phyloP scores from a whole-genome alignment of 2,888 invertebrate genomes.

The Onthophagus sagittarius region DNA sequence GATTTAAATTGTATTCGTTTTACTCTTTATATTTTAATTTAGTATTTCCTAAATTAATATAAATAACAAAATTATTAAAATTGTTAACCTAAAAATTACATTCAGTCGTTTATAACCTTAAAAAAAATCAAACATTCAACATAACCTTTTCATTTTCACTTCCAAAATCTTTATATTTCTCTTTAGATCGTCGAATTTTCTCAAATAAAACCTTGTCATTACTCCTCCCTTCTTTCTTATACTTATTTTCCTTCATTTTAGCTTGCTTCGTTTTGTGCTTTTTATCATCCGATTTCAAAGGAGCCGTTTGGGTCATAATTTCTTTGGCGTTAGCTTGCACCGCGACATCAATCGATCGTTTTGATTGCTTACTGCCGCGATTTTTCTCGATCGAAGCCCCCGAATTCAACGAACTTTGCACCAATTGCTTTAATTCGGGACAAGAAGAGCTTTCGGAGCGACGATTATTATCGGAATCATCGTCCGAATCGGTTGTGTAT shows the following conservation, averaged over 20 bases:
- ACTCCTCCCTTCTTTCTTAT: slow-evolving; percentile 21
- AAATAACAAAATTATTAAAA: neutral
- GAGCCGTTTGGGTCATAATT: slow-evolving; percentile 49
- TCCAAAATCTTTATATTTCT: slow-evolving; percentile 36
- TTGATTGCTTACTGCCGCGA: slow-evolving; percentile 49
- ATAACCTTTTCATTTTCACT: slow-evolving; percentile 33
- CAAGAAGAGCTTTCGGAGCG: slow-evolving; percentile 46
- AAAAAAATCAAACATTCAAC: slow-evolving; percentile 12
- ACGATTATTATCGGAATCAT: slow-evolving; percentile 32
- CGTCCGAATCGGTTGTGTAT: slow-evolving; percentile 17
- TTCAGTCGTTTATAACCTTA: neutral
- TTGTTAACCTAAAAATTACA: neutral
- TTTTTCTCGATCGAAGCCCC: slow-evolving; percentile 48
- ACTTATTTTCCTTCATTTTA: slow-evolving; percentile 39
- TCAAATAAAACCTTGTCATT: slow-evolving; percentile 27
- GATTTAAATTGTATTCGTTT: neutral
- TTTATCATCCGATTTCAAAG: slow-evolving; percentile 17
- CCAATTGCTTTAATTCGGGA: slow-evolving; percentile 49
- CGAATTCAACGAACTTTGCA: slow-evolving; percentile 49
- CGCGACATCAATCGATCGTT: slow-evolving; percentile 56
- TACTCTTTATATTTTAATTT: neutral
- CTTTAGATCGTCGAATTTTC: slow-evolving; percentile 34
- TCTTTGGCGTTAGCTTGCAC: slow-evolving; percentile 58
- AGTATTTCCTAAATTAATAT: neutral
- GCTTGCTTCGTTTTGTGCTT: slow-evolving; percentile 36